Evolutionary conservation across 2,113 vertebrate genomes (phyloP).

Genomic region (Nematolebias whitei): DNA sequence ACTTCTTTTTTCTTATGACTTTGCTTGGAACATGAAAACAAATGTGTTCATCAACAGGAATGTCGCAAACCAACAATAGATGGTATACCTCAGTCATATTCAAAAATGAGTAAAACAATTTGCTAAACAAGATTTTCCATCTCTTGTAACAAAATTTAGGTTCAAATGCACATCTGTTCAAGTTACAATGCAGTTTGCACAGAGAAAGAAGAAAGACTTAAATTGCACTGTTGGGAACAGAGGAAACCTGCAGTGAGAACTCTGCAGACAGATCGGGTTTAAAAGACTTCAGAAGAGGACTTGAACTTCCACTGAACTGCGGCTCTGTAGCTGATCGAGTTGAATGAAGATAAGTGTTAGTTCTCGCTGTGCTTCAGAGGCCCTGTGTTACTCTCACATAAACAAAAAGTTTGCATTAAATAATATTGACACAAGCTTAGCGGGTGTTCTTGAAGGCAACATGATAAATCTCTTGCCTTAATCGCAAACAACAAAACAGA

Average conservation of each 20-base stretch:
- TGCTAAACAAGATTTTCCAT: background rate
- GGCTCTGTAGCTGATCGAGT: slow-evolving; percentile 15
- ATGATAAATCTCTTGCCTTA: background rate
- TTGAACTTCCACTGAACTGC: slow-evolving; percentile 19
- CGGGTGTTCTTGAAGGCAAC: background rate
- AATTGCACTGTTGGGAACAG: background rate
- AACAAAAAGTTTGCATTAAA: slow-evolving; percentile 7
- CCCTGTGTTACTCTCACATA: slow-evolving; percentile 2
- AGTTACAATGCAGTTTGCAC: slow-evolving; percentile 7
- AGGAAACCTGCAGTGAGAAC: slow-evolving; percentile 3
- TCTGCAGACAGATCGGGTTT: slow-evolving; percentile 8
- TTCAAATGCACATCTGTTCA: background rate
- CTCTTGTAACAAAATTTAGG: background rate
- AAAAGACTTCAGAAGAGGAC: slow-evolving; percentile 5
- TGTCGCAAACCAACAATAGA: background rate
- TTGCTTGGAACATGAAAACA: background rate
- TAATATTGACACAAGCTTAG: background rate
- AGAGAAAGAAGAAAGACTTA: background rate
- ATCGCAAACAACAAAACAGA: background rate
- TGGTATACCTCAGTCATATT: background rate
- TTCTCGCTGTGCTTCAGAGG: background rate
- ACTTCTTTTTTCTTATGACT: background rate
- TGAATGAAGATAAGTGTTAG: background rate
- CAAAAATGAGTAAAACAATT: slow-evolving; percentile 4
- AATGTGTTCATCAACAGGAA: background rate